phyloP scores from a whole-genome alignment of 2,797 vertebrate genomes.

The Sylvilagus floridanus region DNA sequence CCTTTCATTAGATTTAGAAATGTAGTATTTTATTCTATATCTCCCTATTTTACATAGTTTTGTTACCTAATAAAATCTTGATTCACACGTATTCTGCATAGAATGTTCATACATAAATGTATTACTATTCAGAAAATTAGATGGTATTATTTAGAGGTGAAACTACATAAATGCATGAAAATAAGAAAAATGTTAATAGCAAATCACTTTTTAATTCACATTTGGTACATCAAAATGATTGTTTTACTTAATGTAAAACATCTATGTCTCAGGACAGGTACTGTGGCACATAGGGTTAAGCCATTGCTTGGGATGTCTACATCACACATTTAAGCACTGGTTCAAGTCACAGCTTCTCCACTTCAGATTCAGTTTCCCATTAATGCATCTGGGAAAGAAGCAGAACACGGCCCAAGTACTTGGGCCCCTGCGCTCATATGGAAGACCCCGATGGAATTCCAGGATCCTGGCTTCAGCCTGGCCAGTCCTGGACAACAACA shows the following conservation, averaged over 20 bases:
- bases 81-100: background rate
- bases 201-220: slow-evolving; percentile 2
- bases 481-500: too few species aligned
- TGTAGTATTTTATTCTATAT: background rate
- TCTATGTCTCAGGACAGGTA: background rate
- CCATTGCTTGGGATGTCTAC: too few species aligned
- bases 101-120: background rate
- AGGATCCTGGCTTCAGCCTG: too few species aligned
- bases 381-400: too few species aligned
- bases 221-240: background rate
- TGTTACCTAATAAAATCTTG: background rate
- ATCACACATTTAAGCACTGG: too few species aligned
- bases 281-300: too few species aligned
- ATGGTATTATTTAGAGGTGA: background rate
- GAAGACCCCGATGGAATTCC: too few species aligned
- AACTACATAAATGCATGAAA: slow-evolving; percentile 12
- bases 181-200: background rate
- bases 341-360: too few species aligned
- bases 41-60: background rate
- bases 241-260: background rate
- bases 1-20: background rate
- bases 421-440: too few species aligned
- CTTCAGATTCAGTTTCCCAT: too few species aligned
- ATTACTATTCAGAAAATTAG: background rate
- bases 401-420: too few species aligned